phyloP scores from a whole-genome alignment of 2,113 vertebrate species.

The Alexandromys fortis region DNA sequence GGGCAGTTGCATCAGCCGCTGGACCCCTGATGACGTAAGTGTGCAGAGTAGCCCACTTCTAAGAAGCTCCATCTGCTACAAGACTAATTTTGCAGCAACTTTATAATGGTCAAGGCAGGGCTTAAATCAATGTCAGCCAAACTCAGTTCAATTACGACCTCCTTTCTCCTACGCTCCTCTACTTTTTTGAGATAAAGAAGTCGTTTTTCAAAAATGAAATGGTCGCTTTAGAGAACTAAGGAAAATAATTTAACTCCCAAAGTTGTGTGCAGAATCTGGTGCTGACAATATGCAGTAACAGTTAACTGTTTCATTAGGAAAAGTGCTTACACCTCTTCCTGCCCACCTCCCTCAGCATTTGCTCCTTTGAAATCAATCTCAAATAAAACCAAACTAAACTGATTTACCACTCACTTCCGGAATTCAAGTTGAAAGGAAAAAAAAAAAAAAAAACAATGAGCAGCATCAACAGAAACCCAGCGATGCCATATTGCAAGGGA shows the following conservation, averaged over 20 bases:
- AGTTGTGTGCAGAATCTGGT: not conserved
- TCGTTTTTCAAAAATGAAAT: slow-evolving; percentile 38
- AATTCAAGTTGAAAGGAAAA: slow-evolving; percentile 35
- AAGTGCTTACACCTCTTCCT: slow-evolving; percentile 46
- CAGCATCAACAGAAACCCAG: slow-evolving; percentile 55
- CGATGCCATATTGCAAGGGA: slow-evolving; percentile 54
- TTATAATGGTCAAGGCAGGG: not conserved
- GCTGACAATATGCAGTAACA: not conserved
- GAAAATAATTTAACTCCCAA: not conserved
- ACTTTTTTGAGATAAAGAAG: slow-evolving; percentile 43
- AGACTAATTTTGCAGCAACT: slow-evolving; percentile 36
- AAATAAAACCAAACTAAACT: slow-evolving; percentile 58
- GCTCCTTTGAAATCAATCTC: slow-evolving; percentile 33
- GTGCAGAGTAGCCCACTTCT: not conserved
- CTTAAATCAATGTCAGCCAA: slow-evolving; percentile 6
- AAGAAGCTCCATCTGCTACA: not conserved
- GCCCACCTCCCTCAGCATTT: slow-evolving; percentile 41
- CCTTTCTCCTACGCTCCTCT: not conserved
- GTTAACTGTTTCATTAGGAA: not conserved
- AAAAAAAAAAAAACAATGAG: not conserved
- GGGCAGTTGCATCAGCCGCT: not conserved
- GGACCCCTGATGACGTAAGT: not conserved
- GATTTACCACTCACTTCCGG: slow-evolving; percentile 50
- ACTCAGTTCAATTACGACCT: not conserved
- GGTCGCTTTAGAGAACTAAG: slow-evolving; percentile 12